Base-by-base conservation (phyloP, 2,797 vertebrate genomes). In the Vespertilio murinus region DNA sequence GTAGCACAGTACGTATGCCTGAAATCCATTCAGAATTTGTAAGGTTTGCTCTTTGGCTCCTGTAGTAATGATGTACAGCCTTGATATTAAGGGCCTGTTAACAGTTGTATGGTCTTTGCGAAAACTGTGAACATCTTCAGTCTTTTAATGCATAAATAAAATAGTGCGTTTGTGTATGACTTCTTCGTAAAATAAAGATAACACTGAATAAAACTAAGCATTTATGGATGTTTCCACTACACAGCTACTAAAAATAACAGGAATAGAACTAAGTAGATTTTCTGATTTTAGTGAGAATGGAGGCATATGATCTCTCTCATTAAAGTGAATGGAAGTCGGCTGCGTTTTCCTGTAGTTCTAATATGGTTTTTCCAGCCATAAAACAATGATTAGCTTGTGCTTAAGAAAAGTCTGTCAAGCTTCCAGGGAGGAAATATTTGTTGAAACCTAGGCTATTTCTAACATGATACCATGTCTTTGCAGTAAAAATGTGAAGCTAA, bases 361-460 rank as follows among this genome's bases (percentile, higher is more conserved):
- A 97, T 96, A 83, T 20, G 54, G 49, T 85, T 96, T 97, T 97
- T 96, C 91, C 89, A 45, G 54, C 17, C 56, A 45, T 94, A 90
- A 91, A 96, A 95, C 45, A 93, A 45, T 59, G 61, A 96, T 95
- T 86, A 85, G 33, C 52, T 77, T 78, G 38, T 74, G 30, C 49
- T 91, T 85, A 30, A 80, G 54, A 74, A 81, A 94, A 65, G 65
- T 74, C 73, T 82, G 86, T 93, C 80, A 81, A 10, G 28, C 93
- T 80, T 93, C 77, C 59, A 61, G 52, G 67, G 67, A 90, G 79
- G 89, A 97, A 94, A 93, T 78, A 78, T 71, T 42, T 64, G 3
- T 88, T 33, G 47, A 94, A 90, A 90, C 22, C 40, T 74, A 81
- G 74, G 49, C 83, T 80, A 12, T 95, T 92, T 88, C 74, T 94